Evolutionary conservation across 1,140 invertebrate species (phyloP).

Genomic region (Lasaia peninsularis): DNA sequence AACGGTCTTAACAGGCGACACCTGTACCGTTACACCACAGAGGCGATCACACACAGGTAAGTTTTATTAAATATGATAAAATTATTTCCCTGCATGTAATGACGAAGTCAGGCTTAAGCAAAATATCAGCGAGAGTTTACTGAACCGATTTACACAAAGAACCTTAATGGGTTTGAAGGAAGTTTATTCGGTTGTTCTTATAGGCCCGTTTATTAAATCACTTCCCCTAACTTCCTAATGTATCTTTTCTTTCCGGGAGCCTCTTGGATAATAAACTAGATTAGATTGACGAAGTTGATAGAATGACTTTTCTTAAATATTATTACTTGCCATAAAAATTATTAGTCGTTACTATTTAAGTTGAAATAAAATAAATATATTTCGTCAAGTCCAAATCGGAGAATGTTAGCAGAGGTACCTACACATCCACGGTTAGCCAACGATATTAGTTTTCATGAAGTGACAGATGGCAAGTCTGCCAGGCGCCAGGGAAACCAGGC

Average conservation of each 20-base stretch:
- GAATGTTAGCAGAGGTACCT: no score
- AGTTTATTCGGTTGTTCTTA: constrained; percentile 9
- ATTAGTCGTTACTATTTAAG: no score
- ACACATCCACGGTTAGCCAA: no score
- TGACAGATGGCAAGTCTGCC: no score
- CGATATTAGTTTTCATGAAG: no score
- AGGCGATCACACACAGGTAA: no score
- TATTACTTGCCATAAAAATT: no score
- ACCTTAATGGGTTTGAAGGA: constrained; percentile 5
- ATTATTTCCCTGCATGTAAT: not conserved
- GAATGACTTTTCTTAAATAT: not conserved
- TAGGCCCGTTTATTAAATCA: constrained; percentile 10
- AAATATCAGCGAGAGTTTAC: not conserved
- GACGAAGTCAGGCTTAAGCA: not conserved
- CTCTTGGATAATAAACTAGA: constrained; percentile 7
- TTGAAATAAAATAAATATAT: no score
- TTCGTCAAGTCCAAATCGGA: no score
- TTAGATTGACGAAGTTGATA: constrained; percentile 2
- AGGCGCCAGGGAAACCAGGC: no score
- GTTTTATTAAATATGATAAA: not conserved
- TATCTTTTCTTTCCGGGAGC: constrained; percentile 8
- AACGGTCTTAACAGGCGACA: no score
- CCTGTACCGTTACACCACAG: no score
- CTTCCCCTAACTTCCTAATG: constrained; percentile 9
- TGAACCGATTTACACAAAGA: constrained; percentile 5